These are phyloP conservation scores for Polydrusus tereticollis DNA, from an alignment of 2,888 invertebrate genomes.

Conservation along the genomic window DNA sequence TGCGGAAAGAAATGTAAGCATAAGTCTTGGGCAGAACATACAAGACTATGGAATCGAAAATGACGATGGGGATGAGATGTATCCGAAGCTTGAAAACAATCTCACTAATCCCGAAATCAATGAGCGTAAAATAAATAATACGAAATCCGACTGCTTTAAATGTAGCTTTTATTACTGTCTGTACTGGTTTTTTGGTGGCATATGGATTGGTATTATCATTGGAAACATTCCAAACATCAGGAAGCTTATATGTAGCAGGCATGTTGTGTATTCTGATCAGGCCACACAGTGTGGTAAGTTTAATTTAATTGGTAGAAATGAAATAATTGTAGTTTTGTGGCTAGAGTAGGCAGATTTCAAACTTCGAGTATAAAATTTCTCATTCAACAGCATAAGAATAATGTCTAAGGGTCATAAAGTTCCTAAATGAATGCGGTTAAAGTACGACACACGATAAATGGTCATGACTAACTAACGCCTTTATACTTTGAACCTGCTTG, in stretches of 20 bases:
- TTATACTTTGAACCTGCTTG: no score
- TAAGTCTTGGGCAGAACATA: not conserved
- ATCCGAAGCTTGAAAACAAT: not conserved
- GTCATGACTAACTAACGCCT: no score
- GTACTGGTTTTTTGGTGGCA: slow-evolving; percentile 52
- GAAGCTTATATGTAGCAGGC: slow-evolving; percentile 42
- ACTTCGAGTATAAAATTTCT: no score
- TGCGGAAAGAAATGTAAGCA: not conserved
- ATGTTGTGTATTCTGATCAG: slow-evolving; percentile 42
- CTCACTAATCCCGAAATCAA: no score
- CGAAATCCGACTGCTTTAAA: slow-evolving; percentile 25
- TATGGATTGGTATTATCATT: slow-evolving; percentile 56
- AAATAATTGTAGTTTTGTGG: not conserved
- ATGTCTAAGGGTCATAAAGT: no score
- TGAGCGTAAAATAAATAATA: no score
- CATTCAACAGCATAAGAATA: no score
- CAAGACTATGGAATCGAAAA: not conserved
- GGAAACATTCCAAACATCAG: slow-evolving; percentile 54
- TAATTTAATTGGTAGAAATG: not conserved
- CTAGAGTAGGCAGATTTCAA: no score
- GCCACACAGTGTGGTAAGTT: slow-evolving; percentile 54
- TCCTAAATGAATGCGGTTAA: no score
- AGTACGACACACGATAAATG: no score
- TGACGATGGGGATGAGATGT: not conserved
- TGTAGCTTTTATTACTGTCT: slow-evolving; percentile 51